Percentiles rank a stretch among this genome's conserved stretches.
Evolutionary conservation across 2,797 vertebrate genomes (phyloP).

Genomic region (Arrhamphus sclerolepis): DNA sequence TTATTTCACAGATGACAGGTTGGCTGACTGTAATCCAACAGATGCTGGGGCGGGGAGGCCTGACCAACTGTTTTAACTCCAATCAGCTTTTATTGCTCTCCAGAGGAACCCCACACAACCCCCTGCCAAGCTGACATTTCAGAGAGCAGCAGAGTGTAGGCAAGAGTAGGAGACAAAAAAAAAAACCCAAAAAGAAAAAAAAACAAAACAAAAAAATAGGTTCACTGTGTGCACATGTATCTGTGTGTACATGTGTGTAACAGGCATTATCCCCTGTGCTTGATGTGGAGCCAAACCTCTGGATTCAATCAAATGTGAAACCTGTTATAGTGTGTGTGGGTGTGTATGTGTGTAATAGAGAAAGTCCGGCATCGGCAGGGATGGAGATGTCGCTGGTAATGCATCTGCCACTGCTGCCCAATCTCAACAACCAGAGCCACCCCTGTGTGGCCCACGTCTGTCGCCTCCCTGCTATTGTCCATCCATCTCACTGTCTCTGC

Average conservation of each 20-base stretch:
- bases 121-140: constrained; percentile 65
- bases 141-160: constrained; percentile 29
- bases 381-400: constrained; percentile 74
- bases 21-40: constrained; percentile 74
- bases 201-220: constrained; percentile 30
- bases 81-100: constrained; percentile 82
- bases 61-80: constrained; percentile 79
- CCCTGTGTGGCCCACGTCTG: constrained; percentile 69
- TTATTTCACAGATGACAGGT: constrained; percentile 83
- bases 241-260: constrained; percentile 11
- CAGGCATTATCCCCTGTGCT: constrained; percentile 47
- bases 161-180: constrained; percentile 17
- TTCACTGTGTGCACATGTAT: constrained; percentile 13
- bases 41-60: constrained; percentile 71
- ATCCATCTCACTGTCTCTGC: constrained; percentile 60
- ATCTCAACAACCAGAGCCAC: constrained; percentile 56
- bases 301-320: constrained; percentile 69
- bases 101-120: constrained; percentile 59
- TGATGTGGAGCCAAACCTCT: constrained; percentile 63
- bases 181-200: no score
- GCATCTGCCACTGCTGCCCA: constrained; percentile 71
- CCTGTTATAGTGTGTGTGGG: constrained; percentile 18
- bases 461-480: constrained; percentile 57
- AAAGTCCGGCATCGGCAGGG: constrained; percentile 59
- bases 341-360: constrained; percentile 15